These are phyloP conservation scores for Tricholauxania praeusta DNA, from an alignment of 2,888 invertebrate species.

Conservation along the genomic window DNA sequence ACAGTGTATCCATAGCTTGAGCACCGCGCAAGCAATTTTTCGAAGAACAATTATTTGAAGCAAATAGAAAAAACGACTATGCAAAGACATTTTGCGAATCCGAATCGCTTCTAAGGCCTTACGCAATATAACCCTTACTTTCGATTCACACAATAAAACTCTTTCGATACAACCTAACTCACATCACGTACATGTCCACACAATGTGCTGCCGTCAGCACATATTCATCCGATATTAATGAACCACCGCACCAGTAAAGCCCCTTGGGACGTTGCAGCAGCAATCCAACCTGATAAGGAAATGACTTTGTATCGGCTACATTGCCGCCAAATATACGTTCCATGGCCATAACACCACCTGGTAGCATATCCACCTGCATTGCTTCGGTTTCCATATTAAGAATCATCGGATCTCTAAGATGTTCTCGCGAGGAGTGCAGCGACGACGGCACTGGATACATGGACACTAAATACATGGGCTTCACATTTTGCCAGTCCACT, in stretches of 20 bases:
- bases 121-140: neutral
- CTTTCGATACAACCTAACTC: neutral
- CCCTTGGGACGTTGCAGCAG: constrained; percentile 62
- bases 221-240: constrained; percentile 62
- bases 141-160: neutral
- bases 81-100: neutral
- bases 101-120: neutral
- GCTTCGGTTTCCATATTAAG: constrained; percentile 61
- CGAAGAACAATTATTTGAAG: no score
- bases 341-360: constrained; percentile 62
- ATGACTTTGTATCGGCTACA: constrained; percentile 59
- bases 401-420: constrained; percentile 52
- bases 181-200: constrained; percentile 60
- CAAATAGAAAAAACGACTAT: no score
- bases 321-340: constrained; percentile 65
- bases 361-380: constrained; percentile 57
- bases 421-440: constrained; percentile 39
- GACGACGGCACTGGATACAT: constrained; percentile 57
- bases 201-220: constrained; percentile 66
- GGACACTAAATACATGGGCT: constrained; percentile 65
- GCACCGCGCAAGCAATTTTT: no score
- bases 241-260: constrained; percentile 65
- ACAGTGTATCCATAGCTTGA: no score
- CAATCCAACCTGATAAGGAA: constrained; percentile 66
- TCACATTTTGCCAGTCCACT: constrained; percentile 63